Percentiles rank a stretch among this genome's conserved stretches.
Conservation (phyloP, 2,113 vertebrate genomes). For the Aptenodytes forsteri region DNA sequence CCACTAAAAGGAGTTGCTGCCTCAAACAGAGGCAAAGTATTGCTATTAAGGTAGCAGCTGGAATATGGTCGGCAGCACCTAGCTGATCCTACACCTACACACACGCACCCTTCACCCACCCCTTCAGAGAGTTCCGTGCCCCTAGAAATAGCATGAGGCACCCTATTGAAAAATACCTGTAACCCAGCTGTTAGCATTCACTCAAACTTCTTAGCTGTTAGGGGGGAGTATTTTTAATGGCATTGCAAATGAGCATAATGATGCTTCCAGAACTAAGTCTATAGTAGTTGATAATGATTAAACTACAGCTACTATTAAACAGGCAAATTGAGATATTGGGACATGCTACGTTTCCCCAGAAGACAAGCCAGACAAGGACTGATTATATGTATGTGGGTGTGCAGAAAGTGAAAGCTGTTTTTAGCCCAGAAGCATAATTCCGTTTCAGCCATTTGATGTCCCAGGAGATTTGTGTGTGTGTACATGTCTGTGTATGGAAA, state of each 20-base stretch:
- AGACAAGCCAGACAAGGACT: background rate
- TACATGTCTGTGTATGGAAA: fast-evolving
- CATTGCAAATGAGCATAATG: background rate
- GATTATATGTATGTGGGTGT: background rate
- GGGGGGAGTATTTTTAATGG: background rate
- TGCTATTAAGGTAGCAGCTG: background rate
- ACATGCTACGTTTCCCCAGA: background rate
- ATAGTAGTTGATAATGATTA: background rate
- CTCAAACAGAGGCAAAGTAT: background rate
- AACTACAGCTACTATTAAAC: background rate
- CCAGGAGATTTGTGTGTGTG: background rate
- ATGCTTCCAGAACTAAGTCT: background rate
- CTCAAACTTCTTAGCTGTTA: background rate
- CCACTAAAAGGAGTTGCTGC: background rate
- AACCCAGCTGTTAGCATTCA: background rate
- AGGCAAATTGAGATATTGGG: background rate
- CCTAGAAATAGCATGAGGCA: background rate
- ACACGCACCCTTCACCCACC: fast-evolving
- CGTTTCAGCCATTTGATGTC: background rate
- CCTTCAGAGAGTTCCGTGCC: background rate
- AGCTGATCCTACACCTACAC: background rate
- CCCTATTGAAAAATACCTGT: fast-evolving
- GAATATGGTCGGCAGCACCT: background rate
- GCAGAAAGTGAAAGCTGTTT: background rate
- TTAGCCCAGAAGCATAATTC: background rate